A percentile compares a stretch with the other conserved stretches of the same genome.
These are phyloP conservation scores for Pollenia labialis DNA, from an alignment of 2,888 invertebrate species.

Conservation along the genomic window DNA sequence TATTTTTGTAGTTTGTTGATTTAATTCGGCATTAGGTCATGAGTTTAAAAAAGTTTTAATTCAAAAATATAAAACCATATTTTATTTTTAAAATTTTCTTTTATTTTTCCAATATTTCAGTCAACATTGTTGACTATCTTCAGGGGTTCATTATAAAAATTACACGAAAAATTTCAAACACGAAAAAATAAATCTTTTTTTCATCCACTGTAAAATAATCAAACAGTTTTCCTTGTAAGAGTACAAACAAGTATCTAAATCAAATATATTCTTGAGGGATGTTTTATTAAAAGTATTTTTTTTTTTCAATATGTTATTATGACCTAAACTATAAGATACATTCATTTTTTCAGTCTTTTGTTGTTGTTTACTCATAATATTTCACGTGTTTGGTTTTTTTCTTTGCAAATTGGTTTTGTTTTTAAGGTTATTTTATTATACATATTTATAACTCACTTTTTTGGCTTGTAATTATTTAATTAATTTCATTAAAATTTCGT, in stretches of 20 bases:
- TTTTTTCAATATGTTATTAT: constrained; percentile 7
- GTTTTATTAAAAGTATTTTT: neutral
- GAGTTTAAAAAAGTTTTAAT: too few relatives aligned
- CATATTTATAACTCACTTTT: constrained; percentile 52
- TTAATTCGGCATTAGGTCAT: too few relatives aligned
- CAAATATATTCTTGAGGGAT: constrained; percentile 2
- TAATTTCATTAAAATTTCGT: constrained; percentile 33
- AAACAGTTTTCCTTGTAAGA: neutral
- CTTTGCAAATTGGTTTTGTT: neutral
- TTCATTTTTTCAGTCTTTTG: constrained; percentile 6
- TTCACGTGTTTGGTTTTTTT: constrained; percentile 42
- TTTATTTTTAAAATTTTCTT: too few relatives aligned
- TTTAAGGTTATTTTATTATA: neutral
- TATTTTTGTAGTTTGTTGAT: too few relatives aligned
- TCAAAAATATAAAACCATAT: too few relatives aligned
- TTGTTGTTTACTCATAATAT: constrained; percentile 36
- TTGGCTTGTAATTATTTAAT: constrained; percentile 30
- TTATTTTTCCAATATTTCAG: too few relatives aligned
- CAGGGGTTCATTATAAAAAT: neutral
- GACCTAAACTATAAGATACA: constrained; percentile 36
- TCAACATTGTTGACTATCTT: too few relatives aligned
- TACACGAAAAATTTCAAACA: too few relatives aligned
- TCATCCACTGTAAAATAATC: constrained; percentile 8
- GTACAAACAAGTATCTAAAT: neutral
- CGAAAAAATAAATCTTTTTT: constrained; percentile 1